These are phyloP conservation scores for Leptopterna dolabrata DNA, from an alignment of 2,888 invertebrate species.

Conservation along the genomic window DNA sequence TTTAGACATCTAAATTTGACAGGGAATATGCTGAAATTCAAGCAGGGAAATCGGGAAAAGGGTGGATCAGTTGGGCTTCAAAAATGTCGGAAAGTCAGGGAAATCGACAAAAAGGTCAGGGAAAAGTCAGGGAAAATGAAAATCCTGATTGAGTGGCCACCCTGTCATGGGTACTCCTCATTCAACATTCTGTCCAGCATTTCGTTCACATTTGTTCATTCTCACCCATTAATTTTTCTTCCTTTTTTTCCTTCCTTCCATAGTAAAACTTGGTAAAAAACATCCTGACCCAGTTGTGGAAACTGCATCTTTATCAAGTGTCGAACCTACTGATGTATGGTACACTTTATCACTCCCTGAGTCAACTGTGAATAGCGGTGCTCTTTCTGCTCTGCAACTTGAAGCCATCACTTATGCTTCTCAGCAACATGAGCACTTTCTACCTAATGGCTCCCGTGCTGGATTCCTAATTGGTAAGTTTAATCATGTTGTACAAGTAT, in stretches of 20 bases:
- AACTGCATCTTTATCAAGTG: conserved; percentile 95
- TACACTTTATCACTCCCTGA: conserved; percentile 87
- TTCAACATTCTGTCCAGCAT: too few relatives aligned
- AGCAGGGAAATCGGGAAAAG: too few relatives aligned
- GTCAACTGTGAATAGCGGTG: conserved; percentile 84
- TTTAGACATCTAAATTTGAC: too few relatives aligned
- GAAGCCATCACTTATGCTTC: conserved; percentile 98
- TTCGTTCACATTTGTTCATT: too few relatives aligned
- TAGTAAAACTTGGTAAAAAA: conserved; percentile 92
- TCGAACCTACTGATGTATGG: conserved; percentile 93
- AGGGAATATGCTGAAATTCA: too few relatives aligned
- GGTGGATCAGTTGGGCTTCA: too few relatives aligned
- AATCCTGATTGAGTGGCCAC: too few relatives aligned
- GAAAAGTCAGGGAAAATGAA: too few relatives aligned
- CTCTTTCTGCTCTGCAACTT: conserved; percentile 93
- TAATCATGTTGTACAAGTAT: too few relatives aligned
- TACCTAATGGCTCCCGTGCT: conserved; percentile 90
- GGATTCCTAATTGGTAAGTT: conserved; percentile 90
- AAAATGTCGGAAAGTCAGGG: too few relatives aligned
- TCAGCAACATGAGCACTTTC: conserved; percentile 92
- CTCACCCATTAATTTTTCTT: neutral
- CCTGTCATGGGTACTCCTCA: too few relatives aligned
- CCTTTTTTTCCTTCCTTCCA: conserved; percentile 62
- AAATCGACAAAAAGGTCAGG: too few relatives aligned
- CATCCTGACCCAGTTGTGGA: conserved; percentile 99